Evolutionary conservation across 2,113 vertebrate species (phyloP), one percentile per base, ranked within the genome.

Genomic region (Protomyctophum bolini): DNA sequence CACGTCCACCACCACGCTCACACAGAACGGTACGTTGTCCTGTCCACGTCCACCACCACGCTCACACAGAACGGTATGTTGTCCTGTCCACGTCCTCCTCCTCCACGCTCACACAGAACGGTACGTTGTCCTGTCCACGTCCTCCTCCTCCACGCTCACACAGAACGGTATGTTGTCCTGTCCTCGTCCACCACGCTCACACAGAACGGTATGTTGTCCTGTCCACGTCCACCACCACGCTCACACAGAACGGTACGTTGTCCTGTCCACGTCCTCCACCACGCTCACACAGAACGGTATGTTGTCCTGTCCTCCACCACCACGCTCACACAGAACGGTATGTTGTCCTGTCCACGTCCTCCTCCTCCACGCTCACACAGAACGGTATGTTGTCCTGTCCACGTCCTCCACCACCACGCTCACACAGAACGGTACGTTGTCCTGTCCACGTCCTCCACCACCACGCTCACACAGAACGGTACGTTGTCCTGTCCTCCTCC

Each of bases 391-490:
- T 10, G 10, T 52, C 7, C 45, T 11, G 33, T 54, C 10, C 21
- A 0, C 50, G 33, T 21, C 1, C 21, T 21, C 21, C 21, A 21
- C 97, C 76, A 98, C 96, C 86, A 98, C 98, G 86, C 94, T 98
- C 86, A 98, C 97, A 7, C 97, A 98, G 82, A 98, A 98, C 7
- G 97, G 97, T 98, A 92, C 21, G 11, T 8, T 10, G 10, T 52
- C 7, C 45, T 11, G 33, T 54, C 10, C 21, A 0, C 50, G 33
- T 21, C 1, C 21, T 21, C 21, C 21, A 21, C 97, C 76, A 98
- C 96, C 86, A 98, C 98, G 86, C 94, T 98, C 86, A 98, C 97
- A 7, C 97, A 98, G 82, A 98, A 98, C 7, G 97, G 97, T 98
- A 92, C 21, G 11, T 8, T 10, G 10, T 52, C 7, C 45, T 11